Conservation (phyloP, 2,797 vertebrate genomes). For the Epinephelus awoara region DNA sequence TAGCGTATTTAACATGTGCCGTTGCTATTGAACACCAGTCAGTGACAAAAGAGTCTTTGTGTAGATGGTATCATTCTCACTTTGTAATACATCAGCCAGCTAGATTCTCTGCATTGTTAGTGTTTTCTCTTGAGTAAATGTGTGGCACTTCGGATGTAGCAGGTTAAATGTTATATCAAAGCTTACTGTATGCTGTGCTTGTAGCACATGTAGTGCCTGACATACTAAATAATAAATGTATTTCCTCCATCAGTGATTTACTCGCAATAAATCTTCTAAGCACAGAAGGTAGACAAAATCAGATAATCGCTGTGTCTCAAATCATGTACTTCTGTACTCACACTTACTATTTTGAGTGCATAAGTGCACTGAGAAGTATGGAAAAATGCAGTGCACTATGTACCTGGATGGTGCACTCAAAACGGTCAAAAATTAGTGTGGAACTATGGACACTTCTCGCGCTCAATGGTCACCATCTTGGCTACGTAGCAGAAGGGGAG, state of each 20-base stretch:
- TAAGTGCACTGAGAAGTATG: too few species aligned
- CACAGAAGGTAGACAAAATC: neutral
- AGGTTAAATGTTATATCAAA: slow-evolving; percentile 20
- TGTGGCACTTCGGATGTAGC: neutral
- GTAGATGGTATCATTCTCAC: neutral
- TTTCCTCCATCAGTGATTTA: slow-evolving; percentile 6
- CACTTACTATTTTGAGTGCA: too few species aligned
- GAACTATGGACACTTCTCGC: too few species aligned
- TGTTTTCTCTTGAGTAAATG: neutral
- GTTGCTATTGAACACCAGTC: neutral
- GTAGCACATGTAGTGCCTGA: slow-evolving; percentile 3
- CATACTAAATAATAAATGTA: slow-evolving; percentile 20
- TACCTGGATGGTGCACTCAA: too few species aligned
- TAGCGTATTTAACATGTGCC: neutral
- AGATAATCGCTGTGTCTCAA: too few species aligned
- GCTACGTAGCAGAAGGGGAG: too few species aligned
- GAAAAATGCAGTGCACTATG: too few species aligned
- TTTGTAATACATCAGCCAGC: neutral
- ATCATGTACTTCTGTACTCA: too few species aligned
- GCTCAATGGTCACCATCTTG: too few species aligned
- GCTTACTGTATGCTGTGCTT: neutral
- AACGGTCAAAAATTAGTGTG: too few species aligned
- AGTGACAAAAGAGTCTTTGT: slow-evolving; percentile 2
- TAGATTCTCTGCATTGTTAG: neutral
- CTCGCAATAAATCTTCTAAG: neutral